phyloP scores from a whole-genome alignment of 2,797 vertebrate genomes.

The Chelon labrosus region DNA sequence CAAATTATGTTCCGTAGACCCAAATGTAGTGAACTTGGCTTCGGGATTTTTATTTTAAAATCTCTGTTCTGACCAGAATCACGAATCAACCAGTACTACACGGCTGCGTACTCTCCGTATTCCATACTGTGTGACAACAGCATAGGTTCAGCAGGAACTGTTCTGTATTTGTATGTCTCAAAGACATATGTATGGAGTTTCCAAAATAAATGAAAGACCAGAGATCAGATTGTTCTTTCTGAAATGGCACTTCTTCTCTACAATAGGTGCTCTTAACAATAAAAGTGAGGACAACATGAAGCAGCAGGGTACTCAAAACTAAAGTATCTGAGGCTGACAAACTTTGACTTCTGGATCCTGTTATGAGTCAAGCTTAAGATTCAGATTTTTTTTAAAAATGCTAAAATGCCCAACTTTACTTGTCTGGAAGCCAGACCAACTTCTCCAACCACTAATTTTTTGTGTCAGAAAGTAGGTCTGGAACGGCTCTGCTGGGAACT shows the following conservation, averaged over 20 bases:
- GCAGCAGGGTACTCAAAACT: not conserved
- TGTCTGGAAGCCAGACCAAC: no score
- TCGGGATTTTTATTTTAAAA: no score
- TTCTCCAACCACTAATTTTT: no score
- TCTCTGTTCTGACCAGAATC: no score
- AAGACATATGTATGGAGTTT: not conserved
- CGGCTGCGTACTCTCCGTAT: no score
- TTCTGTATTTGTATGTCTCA: not conserved
- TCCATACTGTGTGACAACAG: not conserved
- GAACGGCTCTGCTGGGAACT: no score
- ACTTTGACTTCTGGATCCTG: not conserved
- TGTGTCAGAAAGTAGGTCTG: no score
- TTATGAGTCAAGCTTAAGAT: not conserved
- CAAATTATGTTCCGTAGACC: not conserved
- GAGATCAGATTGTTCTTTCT: not conserved
- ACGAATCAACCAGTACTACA: no score
- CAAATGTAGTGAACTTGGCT: not conserved
- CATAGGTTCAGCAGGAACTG: not conserved
- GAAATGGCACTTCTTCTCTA: not conserved
- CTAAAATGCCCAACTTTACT: no score
- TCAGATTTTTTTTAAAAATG: no score
- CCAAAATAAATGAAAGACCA: not conserved
- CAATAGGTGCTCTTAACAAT: not conserved
- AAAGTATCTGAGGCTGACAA: no score
- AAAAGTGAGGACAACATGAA: not conserved